Conservation (phyloP, 2,888 invertebrate genomes). For the Chromoteleia sp. region DNA sequence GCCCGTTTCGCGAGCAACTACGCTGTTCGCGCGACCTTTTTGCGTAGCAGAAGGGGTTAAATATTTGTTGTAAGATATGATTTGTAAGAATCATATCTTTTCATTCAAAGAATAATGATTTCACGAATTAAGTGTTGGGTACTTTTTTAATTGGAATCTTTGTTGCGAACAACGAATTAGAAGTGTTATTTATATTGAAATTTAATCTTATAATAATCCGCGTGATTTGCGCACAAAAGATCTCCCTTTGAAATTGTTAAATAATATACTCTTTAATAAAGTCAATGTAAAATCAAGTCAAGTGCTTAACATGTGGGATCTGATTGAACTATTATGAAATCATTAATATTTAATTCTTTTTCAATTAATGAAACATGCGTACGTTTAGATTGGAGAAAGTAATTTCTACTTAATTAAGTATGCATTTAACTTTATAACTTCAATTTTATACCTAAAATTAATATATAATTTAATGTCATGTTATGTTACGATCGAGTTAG, state of each 20-base stretch:
- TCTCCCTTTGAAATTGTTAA: conserved; percentile 28
- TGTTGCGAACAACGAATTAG: conserved; percentile 26
- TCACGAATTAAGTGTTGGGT: conserved; percentile 7
- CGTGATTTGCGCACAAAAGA: conserved; percentile 24
- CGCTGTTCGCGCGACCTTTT: no score
- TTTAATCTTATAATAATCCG: conserved; percentile 12
- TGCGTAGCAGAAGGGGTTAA: no score
- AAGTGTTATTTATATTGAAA: conserved; percentile 27
- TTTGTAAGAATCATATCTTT: background rate
- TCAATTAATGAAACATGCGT: no score
- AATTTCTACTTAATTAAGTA: no score
- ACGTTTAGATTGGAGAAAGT: no score
- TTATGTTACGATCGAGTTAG: background rate
- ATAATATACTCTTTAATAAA: conserved; percentile 16
- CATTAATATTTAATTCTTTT: no score
- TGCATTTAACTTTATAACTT: no score
- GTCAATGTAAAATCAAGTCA: conserved; percentile 11
- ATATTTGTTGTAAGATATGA: background rate
- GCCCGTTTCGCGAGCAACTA: no score
- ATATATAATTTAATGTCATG: background rate
- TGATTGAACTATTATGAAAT: background rate
- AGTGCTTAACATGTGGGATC: background rate
- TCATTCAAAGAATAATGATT: background rate
- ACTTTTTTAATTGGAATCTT: conserved; percentile 25
- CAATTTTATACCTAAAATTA: background rate